Base-by-base conservation (phyloP, 1,140 invertebrate genomes). In the Aradophagus sp. region DNA sequence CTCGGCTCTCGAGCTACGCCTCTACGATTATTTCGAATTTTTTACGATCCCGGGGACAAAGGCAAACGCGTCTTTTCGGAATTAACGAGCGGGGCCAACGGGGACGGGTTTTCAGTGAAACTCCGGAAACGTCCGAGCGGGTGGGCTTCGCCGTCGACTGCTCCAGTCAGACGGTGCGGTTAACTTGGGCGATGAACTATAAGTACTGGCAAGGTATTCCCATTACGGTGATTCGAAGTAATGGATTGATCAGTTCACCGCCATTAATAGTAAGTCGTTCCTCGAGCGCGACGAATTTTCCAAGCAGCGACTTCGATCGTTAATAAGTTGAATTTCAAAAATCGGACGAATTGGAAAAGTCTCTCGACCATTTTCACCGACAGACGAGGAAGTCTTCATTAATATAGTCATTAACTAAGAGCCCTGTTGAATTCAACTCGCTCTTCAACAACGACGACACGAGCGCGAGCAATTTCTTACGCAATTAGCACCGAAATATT, bases 181-280 rank as follows among this genome's bases (percentile, higher is more conserved):
- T 53, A 34, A 52, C 65, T 68, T 68, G 44, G 2, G 19, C 34
- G 27, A 59, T 68, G 42, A 65, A 65, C 50, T 68, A 47, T 56
- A 66, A 66, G 62, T 66, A 59, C 53, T 59, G 34, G 38, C 32
- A 7, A 53, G 55, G 55, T 59, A 68, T 59, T 68, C 65, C 55
- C 41, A 68, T 59, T 68, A 68, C 65, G 19, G 55, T 59, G 65
- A 68, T 68, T 68, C 39, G 13, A 16, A 35, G 55, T 68, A 58
- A 68, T 53, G 59, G 55, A 68, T 68, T 59, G 55, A 68, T 68
- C 47, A 55, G 55, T 35, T 53, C 31, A 44, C 63, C 63, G 39
- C 53, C 59, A 58, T 67, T 53, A 53, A 53, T 52, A 29, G 26
- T n/a, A n/a, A n/a, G n/a, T n/a, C n/a, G n/a, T n/a, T n/a, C n/a